Evolutionary conservation across 1,140 invertebrate species (phyloP).

Genomic region (Cyclargus thomasi): DNA sequence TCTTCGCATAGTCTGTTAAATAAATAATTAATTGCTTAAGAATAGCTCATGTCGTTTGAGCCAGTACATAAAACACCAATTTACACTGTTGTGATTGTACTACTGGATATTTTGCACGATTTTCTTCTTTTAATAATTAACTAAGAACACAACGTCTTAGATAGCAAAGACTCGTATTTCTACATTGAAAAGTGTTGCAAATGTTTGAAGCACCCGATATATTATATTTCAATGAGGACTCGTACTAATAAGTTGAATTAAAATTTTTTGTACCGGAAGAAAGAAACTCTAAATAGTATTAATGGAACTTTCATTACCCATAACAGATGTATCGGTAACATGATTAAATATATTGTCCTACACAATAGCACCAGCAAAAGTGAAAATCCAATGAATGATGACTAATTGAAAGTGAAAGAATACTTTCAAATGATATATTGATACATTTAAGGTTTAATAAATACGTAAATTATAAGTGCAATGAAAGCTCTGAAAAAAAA

Average conservation of each 20-base stretch:
- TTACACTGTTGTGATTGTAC: no score
- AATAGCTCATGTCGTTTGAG: no score
- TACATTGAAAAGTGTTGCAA: neutral
- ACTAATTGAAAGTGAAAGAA: conserved; percentile 31
- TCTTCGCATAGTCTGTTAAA: no score
- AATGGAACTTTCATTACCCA: conserved; percentile 12
- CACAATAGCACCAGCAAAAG: conserved; percentile 24
- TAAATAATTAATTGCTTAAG: no score
- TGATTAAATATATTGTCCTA: conserved; percentile 22
- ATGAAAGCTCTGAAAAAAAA: no score
- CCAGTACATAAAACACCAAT: no score
- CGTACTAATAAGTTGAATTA: neutral
- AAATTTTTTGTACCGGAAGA: neutral
- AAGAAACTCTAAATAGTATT: neutral
- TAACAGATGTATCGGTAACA: conserved; percentile 5
- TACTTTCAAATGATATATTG: conserved; percentile 8
- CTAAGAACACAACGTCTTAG: no score
- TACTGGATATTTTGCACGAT: no score
- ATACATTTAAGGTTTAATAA: neutral
- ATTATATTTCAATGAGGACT: neutral
- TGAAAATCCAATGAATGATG: conserved; percentile 28
- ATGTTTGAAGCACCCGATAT: neutral
- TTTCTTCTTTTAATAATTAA: no score
- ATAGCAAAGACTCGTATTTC: no score
- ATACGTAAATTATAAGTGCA: neutral